A percentile compares a stretch with the other conserved stretches of the same genome.
Evolutionary conservation across 2,113 vertebrate genomes (phyloP).

Genomic region (Megalops atlanticus): DNA sequence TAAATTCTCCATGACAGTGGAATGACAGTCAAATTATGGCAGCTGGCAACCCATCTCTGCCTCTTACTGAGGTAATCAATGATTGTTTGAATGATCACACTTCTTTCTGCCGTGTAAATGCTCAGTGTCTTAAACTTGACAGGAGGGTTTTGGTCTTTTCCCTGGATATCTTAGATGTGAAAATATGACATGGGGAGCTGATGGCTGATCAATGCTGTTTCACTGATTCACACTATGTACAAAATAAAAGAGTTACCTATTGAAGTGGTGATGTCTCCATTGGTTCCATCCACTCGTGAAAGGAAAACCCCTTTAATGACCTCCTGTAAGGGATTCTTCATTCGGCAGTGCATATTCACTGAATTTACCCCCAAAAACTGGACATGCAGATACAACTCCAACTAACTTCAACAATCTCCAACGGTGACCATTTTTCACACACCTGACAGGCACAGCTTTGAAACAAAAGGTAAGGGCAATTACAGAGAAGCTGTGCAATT

Average conservation of each 20-base stretch:
- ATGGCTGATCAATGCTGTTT: neutral
- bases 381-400: neutral
- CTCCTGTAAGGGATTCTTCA: too few species aligned
- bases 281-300: neutral
- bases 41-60: neutral
- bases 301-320: neutral
- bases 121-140: too few species aligned
- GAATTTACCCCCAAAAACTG: too few species aligned
- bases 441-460: too few species aligned
- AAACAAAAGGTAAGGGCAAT: neutral
- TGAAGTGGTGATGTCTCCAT: neutral
- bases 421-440: too few species aligned
- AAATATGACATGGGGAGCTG: neutral
- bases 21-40: too few species aligned
- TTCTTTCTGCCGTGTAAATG: neutral
- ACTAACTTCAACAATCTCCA: neutral
- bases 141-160: too few species aligned
- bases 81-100: neutral
- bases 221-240: neutral
- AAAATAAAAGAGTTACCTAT: neutral
- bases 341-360: too few species aligned
- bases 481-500: neutral
- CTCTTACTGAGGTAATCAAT: neutral
- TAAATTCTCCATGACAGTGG: too few species aligned
- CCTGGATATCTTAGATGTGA: neutral